Conservation (phyloP, 2,797 vertebrate genomes). For the Gorsachius magnificus region DNA sequence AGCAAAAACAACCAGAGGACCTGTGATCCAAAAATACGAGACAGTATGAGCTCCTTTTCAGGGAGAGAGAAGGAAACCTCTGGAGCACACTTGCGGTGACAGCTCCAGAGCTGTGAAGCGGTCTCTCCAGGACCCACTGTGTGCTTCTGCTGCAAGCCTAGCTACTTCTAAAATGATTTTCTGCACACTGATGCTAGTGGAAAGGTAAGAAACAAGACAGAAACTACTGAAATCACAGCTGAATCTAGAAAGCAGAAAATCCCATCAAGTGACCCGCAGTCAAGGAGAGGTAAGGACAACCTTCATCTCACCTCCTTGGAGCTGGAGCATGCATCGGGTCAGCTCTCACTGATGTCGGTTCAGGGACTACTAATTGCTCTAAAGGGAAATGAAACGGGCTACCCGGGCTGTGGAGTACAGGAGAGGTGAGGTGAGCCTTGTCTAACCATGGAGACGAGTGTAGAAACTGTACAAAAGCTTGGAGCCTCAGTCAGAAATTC, state of each 20-base stretch:
- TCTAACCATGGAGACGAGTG: not conserved
- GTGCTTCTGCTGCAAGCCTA: not conserved
- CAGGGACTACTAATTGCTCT: not conserved
- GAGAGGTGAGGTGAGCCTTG: not conserved
- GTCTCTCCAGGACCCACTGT: not conserved
- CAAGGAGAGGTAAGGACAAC: not conserved
- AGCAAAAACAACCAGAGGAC: conserved; percentile 82
- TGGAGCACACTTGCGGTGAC: not conserved
- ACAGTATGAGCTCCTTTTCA: not conserved
- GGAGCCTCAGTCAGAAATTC: not conserved
- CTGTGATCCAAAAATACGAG: conserved; percentile 66
- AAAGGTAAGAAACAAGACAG: not conserved
- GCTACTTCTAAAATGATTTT: not conserved
- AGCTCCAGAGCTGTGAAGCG: not conserved
- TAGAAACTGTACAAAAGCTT: not conserved
- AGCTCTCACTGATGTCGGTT: not conserved
- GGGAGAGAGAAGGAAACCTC: not conserved
- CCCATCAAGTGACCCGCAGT: not conserved
- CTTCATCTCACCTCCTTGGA: not conserved
- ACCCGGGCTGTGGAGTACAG: not conserved
- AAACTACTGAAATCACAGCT: not conserved
- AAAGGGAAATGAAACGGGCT: not conserved
- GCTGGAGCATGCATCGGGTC: not conserved
- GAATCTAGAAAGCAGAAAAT: not conserved
- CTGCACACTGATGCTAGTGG: not conserved